Evolutionary conservation across 2,888 invertebrate genomes (phyloP).

Genomic region (Trichacis sp.): DNA sequence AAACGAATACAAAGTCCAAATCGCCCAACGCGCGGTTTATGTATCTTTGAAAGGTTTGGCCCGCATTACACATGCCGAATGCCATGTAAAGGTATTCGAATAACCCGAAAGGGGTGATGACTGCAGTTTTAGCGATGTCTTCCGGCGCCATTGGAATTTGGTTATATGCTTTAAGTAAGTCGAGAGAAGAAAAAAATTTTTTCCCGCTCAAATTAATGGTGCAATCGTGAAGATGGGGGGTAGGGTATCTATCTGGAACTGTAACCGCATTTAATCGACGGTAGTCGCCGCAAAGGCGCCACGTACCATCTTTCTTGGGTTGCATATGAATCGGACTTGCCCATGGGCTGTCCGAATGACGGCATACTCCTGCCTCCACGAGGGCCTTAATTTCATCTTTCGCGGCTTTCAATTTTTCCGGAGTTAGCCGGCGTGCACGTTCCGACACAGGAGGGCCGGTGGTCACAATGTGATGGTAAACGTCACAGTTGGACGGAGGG

Average conservation of each 20-base stretch:
- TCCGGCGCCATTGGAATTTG: slow-evolving; percentile 60
- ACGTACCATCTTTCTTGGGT: slow-evolving; percentile 1
- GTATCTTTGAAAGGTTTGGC: slow-evolving; percentile 43
- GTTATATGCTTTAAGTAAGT: slow-evolving; percentile 59
- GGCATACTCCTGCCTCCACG: not conserved
- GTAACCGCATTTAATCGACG: slow-evolving; percentile 6
- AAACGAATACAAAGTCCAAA: too few species aligned
- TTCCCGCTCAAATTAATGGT: slow-evolving; percentile 46
- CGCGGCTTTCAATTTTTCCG: slow-evolving; percentile 7
- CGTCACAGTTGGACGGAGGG: not conserved
- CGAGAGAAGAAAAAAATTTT: slow-evolving; percentile 51
- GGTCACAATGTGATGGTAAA: slow-evolving; percentile 14
- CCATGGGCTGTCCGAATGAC: not conserved
- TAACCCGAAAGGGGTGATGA: slow-evolving; percentile 55
- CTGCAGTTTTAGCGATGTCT: slow-evolving; percentile 63
- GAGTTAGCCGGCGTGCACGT: slow-evolving; percentile 7
- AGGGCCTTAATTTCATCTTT: slow-evolving; percentile 11
- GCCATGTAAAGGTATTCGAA: slow-evolving; percentile 51
- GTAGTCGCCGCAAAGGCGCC: slow-evolving; percentile 15
- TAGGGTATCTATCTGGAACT: slow-evolving; percentile 59
- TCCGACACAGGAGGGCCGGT: slow-evolving; percentile 7
- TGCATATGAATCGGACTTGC: too few species aligned
- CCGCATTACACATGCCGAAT: slow-evolving; percentile 52
- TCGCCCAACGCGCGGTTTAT: slow-evolving; percentile 39
- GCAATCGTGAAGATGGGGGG: slow-evolving; percentile 56